These are phyloP conservation scores for Hoplostethus mediterraneus DNA, from an alignment of 2,797 vertebrate species.

Conservation along the genomic window DNA sequence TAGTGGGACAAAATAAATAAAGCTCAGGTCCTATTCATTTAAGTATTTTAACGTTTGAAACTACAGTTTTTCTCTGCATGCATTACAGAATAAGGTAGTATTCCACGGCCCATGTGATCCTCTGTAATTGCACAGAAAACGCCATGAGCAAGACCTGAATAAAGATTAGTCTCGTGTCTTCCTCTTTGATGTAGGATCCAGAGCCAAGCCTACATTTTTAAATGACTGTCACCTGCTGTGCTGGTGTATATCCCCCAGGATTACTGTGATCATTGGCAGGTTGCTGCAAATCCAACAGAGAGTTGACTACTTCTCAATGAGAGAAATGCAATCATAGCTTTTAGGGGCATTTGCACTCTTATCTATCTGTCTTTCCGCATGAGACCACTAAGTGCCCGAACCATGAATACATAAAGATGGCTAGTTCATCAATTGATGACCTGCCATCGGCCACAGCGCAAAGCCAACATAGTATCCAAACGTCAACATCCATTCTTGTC, in stretches of 20 bases:
- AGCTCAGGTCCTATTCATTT: slow-evolving; percentile 7
- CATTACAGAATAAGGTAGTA: slow-evolving; percentile 37
- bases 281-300: slow-evolving; percentile 67
- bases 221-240: slow-evolving; percentile 78
- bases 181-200: slow-evolving; percentile 73
- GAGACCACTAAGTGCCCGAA: slow-evolving; percentile 45
- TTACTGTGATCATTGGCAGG: slow-evolving; percentile 72
- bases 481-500: slow-evolving; percentile 7
- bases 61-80: slow-evolving; percentile 28
- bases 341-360: slow-evolving; percentile 33
- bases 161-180: slow-evolving; percentile 68
- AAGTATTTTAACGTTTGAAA: slow-evolving; percentile 38
- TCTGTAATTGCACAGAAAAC: slow-evolving; percentile 58
- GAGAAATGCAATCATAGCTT: slow-evolving; percentile 40
- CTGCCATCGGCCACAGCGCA: neutral
- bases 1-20: slow-evolving; percentile 6
- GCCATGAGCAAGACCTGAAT: slow-evolving; percentile 70
- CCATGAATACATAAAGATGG: slow-evolving; percentile 22
- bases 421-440: slow-evolving; percentile 18
- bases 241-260: slow-evolving; percentile 67
- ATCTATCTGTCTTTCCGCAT: slow-evolving; percentile 39
- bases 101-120: slow-evolving; percentile 48
- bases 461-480: slow-evolving; percentile 12
- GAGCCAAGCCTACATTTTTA: slow-evolving; percentile 69
- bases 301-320: slow-evolving; percentile 66